These are phyloP conservation scores for Dryococelus australis DNA, from an alignment of 2,888 invertebrate species.

Conservation along the genomic window DNA sequence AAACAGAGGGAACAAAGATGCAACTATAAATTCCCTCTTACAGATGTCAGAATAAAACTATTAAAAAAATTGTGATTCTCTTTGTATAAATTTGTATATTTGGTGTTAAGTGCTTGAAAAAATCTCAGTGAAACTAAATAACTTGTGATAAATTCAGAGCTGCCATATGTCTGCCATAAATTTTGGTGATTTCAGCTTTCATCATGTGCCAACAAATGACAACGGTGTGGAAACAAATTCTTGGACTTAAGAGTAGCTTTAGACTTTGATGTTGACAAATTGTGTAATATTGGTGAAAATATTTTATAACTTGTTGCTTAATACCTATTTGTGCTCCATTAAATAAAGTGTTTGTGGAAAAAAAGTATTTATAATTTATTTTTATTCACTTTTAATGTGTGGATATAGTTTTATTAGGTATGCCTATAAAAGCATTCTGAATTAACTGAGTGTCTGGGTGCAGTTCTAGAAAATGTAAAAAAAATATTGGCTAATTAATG, in stretches of 20 bases:
- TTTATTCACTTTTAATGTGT: neutral
- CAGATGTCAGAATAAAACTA: conserved; percentile 78
- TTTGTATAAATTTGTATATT: conserved; percentile 6
- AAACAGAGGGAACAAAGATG: conserved; percentile 88
- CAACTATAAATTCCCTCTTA: conserved; percentile 87
- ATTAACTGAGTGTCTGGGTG: too few relatives aligned
- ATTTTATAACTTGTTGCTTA: neutral
- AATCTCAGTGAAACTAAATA: neutral
- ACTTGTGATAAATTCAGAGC: neutral
- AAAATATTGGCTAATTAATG: too few relatives aligned
- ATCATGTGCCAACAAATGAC: neutral
- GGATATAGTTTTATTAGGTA: too few relatives aligned
- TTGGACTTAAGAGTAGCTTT: neutral
- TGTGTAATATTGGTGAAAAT: neutral
- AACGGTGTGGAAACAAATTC: neutral
- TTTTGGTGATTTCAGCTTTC: neutral
- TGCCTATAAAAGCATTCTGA: too few relatives aligned
- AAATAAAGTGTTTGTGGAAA: neutral
- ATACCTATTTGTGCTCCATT: neutral
- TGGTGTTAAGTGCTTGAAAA: neutral
- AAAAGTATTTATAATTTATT: neutral
- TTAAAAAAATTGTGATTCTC: neutral
- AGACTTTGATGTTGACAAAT: neutral
- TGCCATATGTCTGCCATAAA: neutral
- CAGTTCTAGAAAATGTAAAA: too few relatives aligned